Conservation (phyloP, 92 coral and sea anemone genomes). For the Epizoanthus stellaris region DNA sequence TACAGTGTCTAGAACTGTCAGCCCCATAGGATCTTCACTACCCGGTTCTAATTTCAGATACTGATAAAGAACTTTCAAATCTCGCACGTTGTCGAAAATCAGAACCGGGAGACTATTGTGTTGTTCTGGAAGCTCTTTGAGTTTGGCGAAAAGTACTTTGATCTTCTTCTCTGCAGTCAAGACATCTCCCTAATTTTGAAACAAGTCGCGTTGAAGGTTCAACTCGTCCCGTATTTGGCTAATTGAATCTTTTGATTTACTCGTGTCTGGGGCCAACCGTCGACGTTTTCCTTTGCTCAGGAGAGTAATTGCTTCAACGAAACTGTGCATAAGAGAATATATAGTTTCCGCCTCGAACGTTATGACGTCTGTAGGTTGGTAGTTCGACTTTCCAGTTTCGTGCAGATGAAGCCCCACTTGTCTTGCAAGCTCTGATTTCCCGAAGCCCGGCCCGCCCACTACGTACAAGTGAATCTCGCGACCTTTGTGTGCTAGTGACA, state of each 20-base stretch:
- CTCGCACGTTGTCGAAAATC: slow-evolving; percentile 82
- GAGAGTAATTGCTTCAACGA: slow-evolving; percentile 67
- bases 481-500: slow-evolving; percentile 55
- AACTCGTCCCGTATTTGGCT: slow-evolving; percentile 65
- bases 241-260: slow-evolving; percentile 38
- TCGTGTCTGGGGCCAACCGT: neutral
- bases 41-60: slow-evolving; percentile 80
- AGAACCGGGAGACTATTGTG: slow-evolving; percentile 78
- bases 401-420: slow-evolving; percentile 74
- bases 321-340: slow-evolving; percentile 59
- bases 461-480: slow-evolving; percentile 76
- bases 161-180: slow-evolving; percentile 55
- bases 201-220: slow-evolving; percentile 54
- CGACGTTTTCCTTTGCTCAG: slow-evolving; percentile 51
- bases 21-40: slow-evolving; percentile 55
- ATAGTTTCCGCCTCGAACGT: slow-evolving; percentile 69
- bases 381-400: slow-evolving; percentile 36
- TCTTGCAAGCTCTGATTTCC: slow-evolving; percentile 89
- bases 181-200: slow-evolving; percentile 53
- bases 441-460: slow-evolving; percentile 89
- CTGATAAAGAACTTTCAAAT: slow-evolving; percentile 46
- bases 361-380: slow-evolving; percentile 69
- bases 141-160: slow-evolving; percentile 55
- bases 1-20: slow-evolving; percentile 60
- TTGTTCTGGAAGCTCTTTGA: slow-evolving; percentile 60